phyloP scores from a whole-genome alignment of 2,888 invertebrate genomes.

The Dolichomitus sp. region DNA sequence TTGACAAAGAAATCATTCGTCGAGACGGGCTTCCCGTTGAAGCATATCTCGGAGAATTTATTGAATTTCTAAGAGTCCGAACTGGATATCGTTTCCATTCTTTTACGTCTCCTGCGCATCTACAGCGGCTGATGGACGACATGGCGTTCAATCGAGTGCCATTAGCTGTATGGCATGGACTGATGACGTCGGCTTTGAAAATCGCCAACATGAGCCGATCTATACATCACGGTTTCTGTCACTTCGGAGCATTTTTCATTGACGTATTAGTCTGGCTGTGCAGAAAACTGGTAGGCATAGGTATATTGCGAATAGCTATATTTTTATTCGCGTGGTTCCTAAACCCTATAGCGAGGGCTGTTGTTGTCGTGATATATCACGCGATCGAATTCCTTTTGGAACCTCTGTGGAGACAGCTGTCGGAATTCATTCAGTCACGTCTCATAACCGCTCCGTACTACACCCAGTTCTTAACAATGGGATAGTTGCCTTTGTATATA shows the following conservation, averaged over 20 bases:
- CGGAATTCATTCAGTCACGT: slow-evolving; percentile 8
- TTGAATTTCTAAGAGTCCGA: slow-evolving; percentile 8
- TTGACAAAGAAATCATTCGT: neutral
- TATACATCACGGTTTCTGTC: neutral
- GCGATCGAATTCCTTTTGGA: neutral
- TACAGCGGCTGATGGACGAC: slow-evolving; percentile 8
- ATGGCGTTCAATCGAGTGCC: slow-evolving; percentile 41
- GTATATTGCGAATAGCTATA: neutral
- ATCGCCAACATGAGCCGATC: slow-evolving; percentile 9
- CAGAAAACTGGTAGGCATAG: neutral
- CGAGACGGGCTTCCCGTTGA: neutral
- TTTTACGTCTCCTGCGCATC: slow-evolving; percentile 14
- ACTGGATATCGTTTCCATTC: slow-evolving; percentile 9
- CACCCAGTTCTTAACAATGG: neutral
- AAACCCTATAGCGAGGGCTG: neutral
- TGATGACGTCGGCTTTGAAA: neutral
- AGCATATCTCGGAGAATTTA: neutral
- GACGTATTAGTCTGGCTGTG: slow-evolving; percentile 25
- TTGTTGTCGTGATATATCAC: neutral
- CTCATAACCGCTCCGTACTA: slow-evolving; percentile 26
- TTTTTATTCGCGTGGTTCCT: slow-evolving; percentile 14
- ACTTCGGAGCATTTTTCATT: slow-evolving; percentile 35
- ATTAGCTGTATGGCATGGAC: slow-evolving; percentile 4
- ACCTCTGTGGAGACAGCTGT: neutral
- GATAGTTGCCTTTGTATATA: neutral